Conservation (phyloP, 2,113 vertebrate species). For the Pterocles burchelli region DNA sequence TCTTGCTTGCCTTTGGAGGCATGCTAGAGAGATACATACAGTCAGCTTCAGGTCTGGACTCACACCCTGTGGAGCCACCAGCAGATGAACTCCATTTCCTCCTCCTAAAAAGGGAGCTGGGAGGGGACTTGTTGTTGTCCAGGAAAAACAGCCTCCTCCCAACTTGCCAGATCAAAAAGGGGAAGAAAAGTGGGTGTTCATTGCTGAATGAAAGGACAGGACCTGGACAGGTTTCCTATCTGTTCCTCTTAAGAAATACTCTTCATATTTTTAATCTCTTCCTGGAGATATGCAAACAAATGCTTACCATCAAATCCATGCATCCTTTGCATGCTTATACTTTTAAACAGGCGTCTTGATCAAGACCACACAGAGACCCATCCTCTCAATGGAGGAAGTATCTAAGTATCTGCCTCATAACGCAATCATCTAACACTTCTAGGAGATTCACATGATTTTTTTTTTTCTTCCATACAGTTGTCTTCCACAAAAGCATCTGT, state of each 20-base stretch:
- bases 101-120: neutral
- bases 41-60: neutral
- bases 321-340: neutral
- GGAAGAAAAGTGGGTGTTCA: neutral
- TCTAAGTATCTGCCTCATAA: neutral
- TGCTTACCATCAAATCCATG: neutral
- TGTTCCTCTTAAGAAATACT: neutral
- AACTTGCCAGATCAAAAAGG: neutral
- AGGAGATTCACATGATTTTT: neutral
- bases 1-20: neutral
- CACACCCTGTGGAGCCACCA: neutral
- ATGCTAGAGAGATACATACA: fast-evolving
- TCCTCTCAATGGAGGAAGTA: neutral
- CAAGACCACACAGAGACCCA: neutral
- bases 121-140: neutral
- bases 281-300: neutral
- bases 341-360: fast-evolving
- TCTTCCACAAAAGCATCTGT: neutral
- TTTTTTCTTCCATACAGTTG: neutral
- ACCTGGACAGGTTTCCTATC: neutral
- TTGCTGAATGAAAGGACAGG: neutral
- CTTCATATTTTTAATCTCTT: neutral
- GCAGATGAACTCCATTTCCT: neutral
- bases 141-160: neutral
- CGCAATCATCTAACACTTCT: neutral